phyloP scores from a whole-genome alignment of 2,888 invertebrate genomes.

The Conops quadrifasciatus region DNA sequence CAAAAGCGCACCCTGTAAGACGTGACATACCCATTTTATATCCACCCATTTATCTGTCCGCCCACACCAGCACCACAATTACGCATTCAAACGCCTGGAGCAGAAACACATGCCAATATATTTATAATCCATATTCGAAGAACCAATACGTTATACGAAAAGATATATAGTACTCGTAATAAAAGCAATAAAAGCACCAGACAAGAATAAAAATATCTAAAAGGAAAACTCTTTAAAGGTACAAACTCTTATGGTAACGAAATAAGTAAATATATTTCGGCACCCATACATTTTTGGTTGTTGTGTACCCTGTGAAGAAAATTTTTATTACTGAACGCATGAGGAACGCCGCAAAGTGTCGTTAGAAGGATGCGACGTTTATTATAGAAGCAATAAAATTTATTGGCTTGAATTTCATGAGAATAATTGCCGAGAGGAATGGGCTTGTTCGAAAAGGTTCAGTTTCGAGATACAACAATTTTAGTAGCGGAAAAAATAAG shows the following conservation, averaged over 20 bases:
- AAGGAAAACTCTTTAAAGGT: not conserved
- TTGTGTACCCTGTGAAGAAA: constrained; percentile 20
- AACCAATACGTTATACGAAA: not conserved
- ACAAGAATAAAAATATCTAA: not conserved
- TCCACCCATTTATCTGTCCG: not conserved
- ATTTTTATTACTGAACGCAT: constrained; percentile 28
- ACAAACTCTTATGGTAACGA: constrained; percentile 16
- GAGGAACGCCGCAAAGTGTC: not conserved
- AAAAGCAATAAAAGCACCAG: not conserved
- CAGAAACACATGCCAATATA: constrained; percentile 1
- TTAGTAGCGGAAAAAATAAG: too few species aligned
- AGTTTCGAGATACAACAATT: too few species aligned
- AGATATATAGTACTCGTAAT: not conserved
- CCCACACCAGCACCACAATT: not conserved
- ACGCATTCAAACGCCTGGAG: not conserved
- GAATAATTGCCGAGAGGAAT: not conserved
- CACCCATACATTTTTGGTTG: too few species aligned
- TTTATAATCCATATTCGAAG: constrained; percentile 7
- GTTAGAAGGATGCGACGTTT: not conserved
- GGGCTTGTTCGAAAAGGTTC: too few species aligned
- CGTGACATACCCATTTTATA: not conserved
- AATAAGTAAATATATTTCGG: constrained; percentile 1
- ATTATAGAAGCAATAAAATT: constrained; percentile 17
- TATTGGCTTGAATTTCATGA: constrained; percentile 25
- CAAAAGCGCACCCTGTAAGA: not conserved